These are phyloP conservation scores for Tigriopus japonicus DNA, from an alignment of 1,140 invertebrate species.

Conservation along the genomic window DNA sequence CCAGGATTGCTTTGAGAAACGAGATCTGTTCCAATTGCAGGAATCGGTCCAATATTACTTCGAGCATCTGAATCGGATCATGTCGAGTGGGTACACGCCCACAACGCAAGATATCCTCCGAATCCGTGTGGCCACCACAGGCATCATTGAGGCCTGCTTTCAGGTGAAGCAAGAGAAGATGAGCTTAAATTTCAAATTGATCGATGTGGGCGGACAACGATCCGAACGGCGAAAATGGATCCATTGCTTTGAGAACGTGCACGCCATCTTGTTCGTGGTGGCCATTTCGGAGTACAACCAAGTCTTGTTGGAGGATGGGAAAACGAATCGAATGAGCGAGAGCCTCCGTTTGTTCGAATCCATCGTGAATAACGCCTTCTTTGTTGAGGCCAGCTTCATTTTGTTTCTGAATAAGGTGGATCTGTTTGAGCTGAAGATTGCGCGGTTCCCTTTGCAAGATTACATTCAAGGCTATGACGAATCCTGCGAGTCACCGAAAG, in stretches of 20 bases:
- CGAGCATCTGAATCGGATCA: background rate
- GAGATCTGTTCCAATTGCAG: too few species aligned
- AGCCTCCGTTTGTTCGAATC: slow-evolving; percentile 1
- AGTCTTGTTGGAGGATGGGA: slow-evolving; percentile 19
- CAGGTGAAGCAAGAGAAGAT: background rate
- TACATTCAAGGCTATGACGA: background rate
- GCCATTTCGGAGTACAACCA: slow-evolving; percentile 23
- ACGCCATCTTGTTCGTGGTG: slow-evolving; percentile 25
- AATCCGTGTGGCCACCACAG: background rate
- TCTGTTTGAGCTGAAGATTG: slow-evolving; percentile 27
- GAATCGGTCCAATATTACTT: too few species aligned
- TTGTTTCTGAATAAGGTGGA: slow-evolving; percentile 31
- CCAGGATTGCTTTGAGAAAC: too few species aligned
- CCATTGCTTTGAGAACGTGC: slow-evolving; percentile 32
- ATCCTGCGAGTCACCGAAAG: background rate
- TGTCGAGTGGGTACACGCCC: background rate
- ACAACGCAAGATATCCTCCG: background rate
- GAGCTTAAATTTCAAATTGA: slow-evolving; percentile 22
- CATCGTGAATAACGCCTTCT: slow-evolving; percentile 7
- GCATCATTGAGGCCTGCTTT: background rate
- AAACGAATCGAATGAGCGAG: slow-evolving; percentile 23
- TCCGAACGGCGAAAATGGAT: slow-evolving; percentile 38
- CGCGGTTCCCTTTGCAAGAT: background rate
- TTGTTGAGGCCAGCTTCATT: slow-evolving; percentile 20
- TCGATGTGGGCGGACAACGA: slow-evolving; percentile 32